phyloP scores from a whole-genome alignment of 2,888 invertebrate genomes.

The Caenorhabditis wallacei region DNA sequence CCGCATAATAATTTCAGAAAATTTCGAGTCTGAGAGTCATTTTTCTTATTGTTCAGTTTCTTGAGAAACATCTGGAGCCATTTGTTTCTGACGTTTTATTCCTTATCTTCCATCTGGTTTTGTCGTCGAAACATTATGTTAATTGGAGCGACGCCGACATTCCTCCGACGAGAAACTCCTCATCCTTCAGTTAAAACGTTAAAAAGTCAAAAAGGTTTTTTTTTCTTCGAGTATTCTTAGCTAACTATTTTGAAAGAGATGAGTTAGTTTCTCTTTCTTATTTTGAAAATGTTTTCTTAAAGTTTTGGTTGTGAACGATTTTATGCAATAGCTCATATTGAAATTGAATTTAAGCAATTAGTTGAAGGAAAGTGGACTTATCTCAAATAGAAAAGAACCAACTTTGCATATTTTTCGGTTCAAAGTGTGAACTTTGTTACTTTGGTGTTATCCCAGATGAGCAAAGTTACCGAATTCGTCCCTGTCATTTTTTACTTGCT shows the following conservation, averaged over 20 bases:
- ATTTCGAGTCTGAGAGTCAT: slow-evolving; percentile 13
- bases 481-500: too few relatives aligned
- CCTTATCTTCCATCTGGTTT: slow-evolving; percentile 51
- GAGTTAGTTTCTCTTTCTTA: background rate
- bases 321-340: too few relatives aligned
- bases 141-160: slow-evolving; percentile 56
- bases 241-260: background rate
- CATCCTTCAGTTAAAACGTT: slow-evolving; percentile 20
- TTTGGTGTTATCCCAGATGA: too few relatives aligned
- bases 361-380: too few relatives aligned
- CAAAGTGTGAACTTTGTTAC: too few relatives aligned
- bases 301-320: too few relatives aligned
- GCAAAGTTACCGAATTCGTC: too few relatives aligned
- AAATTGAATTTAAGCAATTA: too few relatives aligned
- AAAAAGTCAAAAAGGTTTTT: slow-evolving; percentile 6
- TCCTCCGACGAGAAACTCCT: background rate
- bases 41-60: slow-evolving; percentile 3
- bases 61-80: slow-evolving; percentile 53
- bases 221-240: background rate
- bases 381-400: too few relatives aligned
- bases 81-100: slow-evolving; percentile 16
- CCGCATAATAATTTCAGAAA: slow-evolving; percentile 29
- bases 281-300: background rate
- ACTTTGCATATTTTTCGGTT: too few relatives aligned
- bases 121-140: slow-evolving; percentile 41